phyloP scores from a whole-genome alignment of 2,888 invertebrate species.

The Norana najaformis region DNA sequence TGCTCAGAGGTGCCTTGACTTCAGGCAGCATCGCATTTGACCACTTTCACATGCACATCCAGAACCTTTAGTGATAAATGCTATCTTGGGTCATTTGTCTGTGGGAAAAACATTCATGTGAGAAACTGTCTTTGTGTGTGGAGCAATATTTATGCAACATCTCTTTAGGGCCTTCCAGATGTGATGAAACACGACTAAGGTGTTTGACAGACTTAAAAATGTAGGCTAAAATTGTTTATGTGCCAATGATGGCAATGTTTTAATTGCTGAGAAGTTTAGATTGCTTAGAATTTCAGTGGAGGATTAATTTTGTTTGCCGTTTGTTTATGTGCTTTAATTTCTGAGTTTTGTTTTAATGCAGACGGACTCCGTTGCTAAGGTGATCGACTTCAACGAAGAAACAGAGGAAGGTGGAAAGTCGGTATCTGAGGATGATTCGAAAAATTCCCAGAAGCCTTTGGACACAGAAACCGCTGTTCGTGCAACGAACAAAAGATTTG shows the following conservation, averaged over 20 bases:
- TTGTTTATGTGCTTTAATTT: background rate
- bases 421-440: background rate
- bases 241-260: background rate
- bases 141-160: background rate
- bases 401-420: background rate
- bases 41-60: too few species aligned
- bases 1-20: too few species aligned
- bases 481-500: background rate
- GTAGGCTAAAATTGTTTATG: background rate
- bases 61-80: background rate
- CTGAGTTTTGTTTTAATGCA: background rate
- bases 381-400: conserved; percentile 19
- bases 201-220: background rate
- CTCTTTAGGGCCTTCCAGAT: background rate
- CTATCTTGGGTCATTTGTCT: background rate
- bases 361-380: background rate
- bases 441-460: background rate
- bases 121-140: background rate
- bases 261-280: background rate
- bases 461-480: background rate
- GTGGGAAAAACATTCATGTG: background rate
- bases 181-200: background rate
- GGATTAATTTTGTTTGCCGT: background rate
- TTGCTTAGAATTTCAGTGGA: background rate
- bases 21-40: too few species aligned